Evolutionary conservation across 2,113 vertebrate species (phyloP).

Genomic region (Chaetorhynchus papuensis): DNA sequence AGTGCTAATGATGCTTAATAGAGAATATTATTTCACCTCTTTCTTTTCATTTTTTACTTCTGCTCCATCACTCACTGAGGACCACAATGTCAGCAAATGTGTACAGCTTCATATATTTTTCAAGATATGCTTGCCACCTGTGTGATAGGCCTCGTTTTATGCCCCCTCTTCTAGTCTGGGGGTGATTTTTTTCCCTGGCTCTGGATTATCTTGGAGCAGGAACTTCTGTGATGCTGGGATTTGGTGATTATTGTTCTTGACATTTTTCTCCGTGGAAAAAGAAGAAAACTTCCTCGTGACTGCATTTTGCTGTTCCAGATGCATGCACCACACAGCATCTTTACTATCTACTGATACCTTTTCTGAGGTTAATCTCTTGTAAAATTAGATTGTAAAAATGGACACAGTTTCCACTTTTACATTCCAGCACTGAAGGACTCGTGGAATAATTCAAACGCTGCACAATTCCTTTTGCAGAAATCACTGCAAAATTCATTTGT

Average conservation of each 20-base stretch:
- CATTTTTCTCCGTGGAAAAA: slow-evolving; percentile 19
- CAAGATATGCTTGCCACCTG: neutral
- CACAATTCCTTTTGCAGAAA: slow-evolving; percentile 20
- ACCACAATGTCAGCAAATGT: neutral
- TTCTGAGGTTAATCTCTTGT: slow-evolving; percentile 72
- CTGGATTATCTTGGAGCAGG: slow-evolving; percentile 20
- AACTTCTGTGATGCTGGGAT: neutral
- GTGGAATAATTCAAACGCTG: slow-evolving; percentile 35
- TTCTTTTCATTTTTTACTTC: neutral
- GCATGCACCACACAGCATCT: neutral
- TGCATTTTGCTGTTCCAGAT: slow-evolving; percentile 35
- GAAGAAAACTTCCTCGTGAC: slow-evolving; percentile 15
- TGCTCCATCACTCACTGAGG: neutral
- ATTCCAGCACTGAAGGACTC: slow-evolving; percentile 36
- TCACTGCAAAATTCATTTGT: slow-evolving; percentile 38
- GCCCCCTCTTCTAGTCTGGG: neutral
- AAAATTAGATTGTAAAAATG: slow-evolving; percentile 73
- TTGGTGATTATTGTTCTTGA: slow-evolving; percentile 50
- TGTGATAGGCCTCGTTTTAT: slow-evolving; percentile 43
- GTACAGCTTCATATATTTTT: slow-evolving; percentile 37
- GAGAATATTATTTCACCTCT: neutral
- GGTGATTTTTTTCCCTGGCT: neutral
- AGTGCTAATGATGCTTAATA: slow-evolving; percentile 24
- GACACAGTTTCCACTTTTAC: slow-evolving; percentile 55
- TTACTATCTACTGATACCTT: slow-evolving; percentile 38